Evolutionary conservation across 2,113 vertebrate genomes (phyloP), one percentile per base, ranked within the genome.

Genomic region (Hiodon alosoides): DNA sequence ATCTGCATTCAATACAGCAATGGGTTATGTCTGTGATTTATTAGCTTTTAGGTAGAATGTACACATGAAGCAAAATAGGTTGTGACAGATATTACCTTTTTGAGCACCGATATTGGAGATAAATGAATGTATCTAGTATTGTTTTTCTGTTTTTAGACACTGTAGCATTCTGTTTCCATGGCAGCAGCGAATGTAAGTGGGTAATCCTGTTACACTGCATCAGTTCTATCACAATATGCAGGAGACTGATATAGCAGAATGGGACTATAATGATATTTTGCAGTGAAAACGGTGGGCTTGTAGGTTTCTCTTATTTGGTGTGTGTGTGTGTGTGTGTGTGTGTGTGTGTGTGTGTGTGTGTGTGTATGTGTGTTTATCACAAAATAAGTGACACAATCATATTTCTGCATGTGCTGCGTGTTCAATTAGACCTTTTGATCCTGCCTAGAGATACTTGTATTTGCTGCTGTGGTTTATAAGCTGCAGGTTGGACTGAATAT

Each of bases 101-200:
- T 4, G 48, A 48, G 65, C 65, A 9, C 54, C 54, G 8, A 59
- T 13, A 48, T 68, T 31, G 14, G 59, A 14, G 57, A 62, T 55
- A 71, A 68, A 62, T 50, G 66, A 61, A 71, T 57, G 67, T 75
- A 59, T 77, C 77, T 67, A 69, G 66, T 64, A 77, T 62, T 73
- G 76, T 66, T 81, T 69, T 77, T 74, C 65, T 72, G 66, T 77
- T 81, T 77, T 81, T 77, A 79, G 78, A n/a, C 54, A 4, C 73
- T 69, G 80, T 81, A 71, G 74, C 69, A 72, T 74, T 75, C 64
- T 75, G 80, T 81, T 81, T 57, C 78, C 76, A 79, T 70, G 73
- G 76, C 14, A 78, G 69, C 78, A 47, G 5, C 4, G 54, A 59
- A 73, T 73, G 69, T 80, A 76, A 67, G 71, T 81, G 62, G 54